These are phyloP conservation scores for Glaucidium brasilianum DNA, from an alignment of 2,113 vertebrate genomes.

Conservation along the genomic window DNA sequence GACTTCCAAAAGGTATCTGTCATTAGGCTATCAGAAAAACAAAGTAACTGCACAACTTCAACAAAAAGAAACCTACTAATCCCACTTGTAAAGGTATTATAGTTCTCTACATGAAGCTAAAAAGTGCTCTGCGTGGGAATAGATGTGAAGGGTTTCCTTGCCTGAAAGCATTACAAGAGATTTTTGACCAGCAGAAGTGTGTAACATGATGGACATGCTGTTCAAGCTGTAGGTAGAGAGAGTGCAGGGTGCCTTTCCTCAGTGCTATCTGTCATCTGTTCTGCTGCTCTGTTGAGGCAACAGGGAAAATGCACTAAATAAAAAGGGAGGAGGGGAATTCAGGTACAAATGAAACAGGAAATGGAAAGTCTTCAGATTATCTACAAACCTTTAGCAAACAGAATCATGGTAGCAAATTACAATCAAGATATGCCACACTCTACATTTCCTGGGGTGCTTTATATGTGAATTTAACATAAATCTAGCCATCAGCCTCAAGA, in stretches of 20 bases:
- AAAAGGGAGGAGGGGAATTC: not conserved
- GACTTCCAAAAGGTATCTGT: not conserved
- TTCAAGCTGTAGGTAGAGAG: not conserved
- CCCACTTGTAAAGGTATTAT: not conserved
- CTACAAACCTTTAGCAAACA: not conserved
- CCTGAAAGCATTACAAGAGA: not conserved
- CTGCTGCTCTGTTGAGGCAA: not conserved
- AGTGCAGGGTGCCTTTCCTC: not conserved
- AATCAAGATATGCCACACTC: not conserved
- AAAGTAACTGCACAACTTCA: not conserved
- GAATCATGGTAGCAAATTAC: not conserved
- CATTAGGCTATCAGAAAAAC: not conserved
- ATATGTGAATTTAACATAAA: conserved; percentile 15
- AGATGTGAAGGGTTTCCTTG: not conserved
- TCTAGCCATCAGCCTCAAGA: not conserved
- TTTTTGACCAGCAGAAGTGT: not conserved
- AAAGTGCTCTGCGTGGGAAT: not conserved
- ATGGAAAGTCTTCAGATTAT: not conserved
- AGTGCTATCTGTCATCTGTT: not conserved
- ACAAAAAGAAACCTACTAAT: not conserved
- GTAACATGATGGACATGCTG: not conserved
- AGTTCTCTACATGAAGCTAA: not conserved
- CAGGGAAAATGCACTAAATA: not conserved
- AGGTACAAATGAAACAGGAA: not conserved
- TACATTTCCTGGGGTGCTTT: not conserved